A percentile compares a stretch with the other conserved stretches of the same genome.
Conservation (phyloP, 2,888 invertebrate genomes). For the Agrochola lychnidis region DNA sequence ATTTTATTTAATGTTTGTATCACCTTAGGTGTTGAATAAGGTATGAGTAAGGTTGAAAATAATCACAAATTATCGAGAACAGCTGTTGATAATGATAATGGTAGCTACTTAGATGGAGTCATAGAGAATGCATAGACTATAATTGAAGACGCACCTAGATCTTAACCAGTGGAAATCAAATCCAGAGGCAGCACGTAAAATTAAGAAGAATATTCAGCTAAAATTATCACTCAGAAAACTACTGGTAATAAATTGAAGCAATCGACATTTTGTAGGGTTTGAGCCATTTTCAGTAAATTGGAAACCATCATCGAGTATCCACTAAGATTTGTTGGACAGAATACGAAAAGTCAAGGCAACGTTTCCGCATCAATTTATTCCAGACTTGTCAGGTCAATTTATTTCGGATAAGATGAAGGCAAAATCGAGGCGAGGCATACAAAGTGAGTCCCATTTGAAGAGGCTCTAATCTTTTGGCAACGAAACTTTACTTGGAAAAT, state of each 20-base stretch:
- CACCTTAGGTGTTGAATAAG: neutral
- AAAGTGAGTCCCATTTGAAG: slow-evolving; percentile 14
- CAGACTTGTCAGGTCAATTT: slow-evolving; percentile 32
- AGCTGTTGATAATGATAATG: slow-evolving; percentile 15
- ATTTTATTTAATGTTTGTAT: slow-evolving; percentile 14
- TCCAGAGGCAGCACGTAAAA: neutral
- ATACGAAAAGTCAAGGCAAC: slow-evolving; percentile 25
- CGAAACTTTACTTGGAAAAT: slow-evolving; percentile 5
- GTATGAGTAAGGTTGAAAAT: neutral
- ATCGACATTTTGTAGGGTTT: slow-evolving; percentile 2
- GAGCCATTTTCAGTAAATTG: slow-evolving; percentile 13
- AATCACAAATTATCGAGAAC: slow-evolving; percentile 20
- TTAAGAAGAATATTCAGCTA: neutral
- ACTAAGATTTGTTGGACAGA: slow-evolving; percentile 6
- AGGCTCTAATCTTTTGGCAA: slow-evolving; percentile 35
- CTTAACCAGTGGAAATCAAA: neutral
- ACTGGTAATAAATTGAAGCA: neutral
- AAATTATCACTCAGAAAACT: neutral
- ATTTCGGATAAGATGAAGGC: slow-evolving; percentile 19
- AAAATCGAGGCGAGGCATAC: slow-evolving; percentile 24
- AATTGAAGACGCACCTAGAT: neutral
- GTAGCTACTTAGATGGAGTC: neutral
- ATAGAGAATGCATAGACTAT: neutral
- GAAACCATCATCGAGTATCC: slow-evolving; percentile 21
- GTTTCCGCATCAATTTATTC: slow-evolving; percentile 30